Percentiles rank a stretch among this genome's conserved stretches.
Conservation (phyloP, 1,140 invertebrate species). For the Macrobrachium nipponense region DNA sequence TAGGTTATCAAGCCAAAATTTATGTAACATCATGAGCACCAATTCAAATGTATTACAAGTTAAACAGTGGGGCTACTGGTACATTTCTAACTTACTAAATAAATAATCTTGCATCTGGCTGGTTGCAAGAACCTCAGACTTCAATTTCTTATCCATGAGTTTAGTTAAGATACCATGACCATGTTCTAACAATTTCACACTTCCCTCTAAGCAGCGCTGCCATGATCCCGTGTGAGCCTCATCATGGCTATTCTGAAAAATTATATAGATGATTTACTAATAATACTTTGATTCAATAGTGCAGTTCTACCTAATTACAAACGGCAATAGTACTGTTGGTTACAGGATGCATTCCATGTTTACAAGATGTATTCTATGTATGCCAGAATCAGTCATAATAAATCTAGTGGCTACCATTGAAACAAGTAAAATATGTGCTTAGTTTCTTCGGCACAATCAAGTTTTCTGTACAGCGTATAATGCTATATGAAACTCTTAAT, state of each 20-base stretch:
- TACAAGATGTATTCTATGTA: too few species aligned
- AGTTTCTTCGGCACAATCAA: too few species aligned
- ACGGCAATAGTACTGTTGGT: too few species aligned
- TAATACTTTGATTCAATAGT: not conserved
- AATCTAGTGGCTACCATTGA: too few species aligned
- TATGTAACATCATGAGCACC: not conserved
- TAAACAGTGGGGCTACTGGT: too few species aligned
- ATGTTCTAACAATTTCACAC: constrained; percentile 15
- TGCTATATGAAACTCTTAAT: too few species aligned
- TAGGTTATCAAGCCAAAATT: not conserved
- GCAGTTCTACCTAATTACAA: not conserved
- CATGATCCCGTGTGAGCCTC: constrained; percentile 54
- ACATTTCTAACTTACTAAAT: constrained; percentile 25
- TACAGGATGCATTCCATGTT: too few species aligned
- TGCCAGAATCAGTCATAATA: too few species aligned
- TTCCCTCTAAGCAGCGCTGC: constrained; percentile 41
- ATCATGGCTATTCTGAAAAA: constrained; percentile 14
- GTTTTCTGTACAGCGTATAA: too few species aligned
- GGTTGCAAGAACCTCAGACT: constrained; percentile 39
- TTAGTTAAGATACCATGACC: constrained; percentile 15
- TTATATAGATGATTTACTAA: too few species aligned
- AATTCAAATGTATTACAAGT: not conserved
- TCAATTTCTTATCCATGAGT: constrained; percentile 11
- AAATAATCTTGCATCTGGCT: constrained; percentile 51
- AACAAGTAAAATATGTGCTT: too few species aligned